Evolutionary conservation across 2,888 invertebrate species (phyloP).

Genomic region (Sthenelais limicola): DNA sequence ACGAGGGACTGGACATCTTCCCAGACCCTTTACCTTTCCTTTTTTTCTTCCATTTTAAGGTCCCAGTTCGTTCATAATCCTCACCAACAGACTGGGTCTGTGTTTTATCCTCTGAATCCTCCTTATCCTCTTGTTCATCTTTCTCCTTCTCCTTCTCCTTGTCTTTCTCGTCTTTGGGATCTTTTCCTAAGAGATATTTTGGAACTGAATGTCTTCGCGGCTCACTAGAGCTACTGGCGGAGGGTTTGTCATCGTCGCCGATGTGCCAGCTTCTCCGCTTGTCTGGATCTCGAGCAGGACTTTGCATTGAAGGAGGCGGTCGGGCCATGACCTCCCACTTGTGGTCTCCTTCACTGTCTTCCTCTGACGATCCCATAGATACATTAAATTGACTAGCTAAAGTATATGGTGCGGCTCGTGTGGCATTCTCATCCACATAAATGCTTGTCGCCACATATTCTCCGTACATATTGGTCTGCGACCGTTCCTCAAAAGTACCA

Average conservation of each 20-base stretch:
- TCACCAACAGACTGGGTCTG: constrained; percentile 29
- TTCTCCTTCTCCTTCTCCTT: constrained; percentile 22
- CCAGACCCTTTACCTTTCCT: neutral
- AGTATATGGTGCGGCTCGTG: constrained; percentile 77
- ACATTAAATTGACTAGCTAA: constrained; percentile 94
- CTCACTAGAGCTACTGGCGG: constrained; percentile 23
- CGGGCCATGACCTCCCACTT: constrained; percentile 41
- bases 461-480: constrained; percentile 35
- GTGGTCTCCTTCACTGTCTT: constrained; percentile 70
- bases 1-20: constrained; percentile 15
- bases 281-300: constrained; percentile 23
- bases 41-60: constrained; percentile 24
- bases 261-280: constrained; percentile 39
- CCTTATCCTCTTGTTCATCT: constrained; percentile 16
- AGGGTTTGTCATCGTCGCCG: constrained; percentile 17
- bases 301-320: neutral
- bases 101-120: constrained; percentile 27
- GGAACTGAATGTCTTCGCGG: constrained; percentile 23
- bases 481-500: constrained; percentile 48
- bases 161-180: neutral
- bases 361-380: constrained; percentile 78
- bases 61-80: constrained; percentile 26
- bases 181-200: constrained; percentile 9
- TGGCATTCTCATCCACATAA: constrained; percentile 68
- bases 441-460: constrained; percentile 55